Base-by-base conservation (phyloP, 2,113 vertebrate species). In the Amazona guildingii region DNA sequence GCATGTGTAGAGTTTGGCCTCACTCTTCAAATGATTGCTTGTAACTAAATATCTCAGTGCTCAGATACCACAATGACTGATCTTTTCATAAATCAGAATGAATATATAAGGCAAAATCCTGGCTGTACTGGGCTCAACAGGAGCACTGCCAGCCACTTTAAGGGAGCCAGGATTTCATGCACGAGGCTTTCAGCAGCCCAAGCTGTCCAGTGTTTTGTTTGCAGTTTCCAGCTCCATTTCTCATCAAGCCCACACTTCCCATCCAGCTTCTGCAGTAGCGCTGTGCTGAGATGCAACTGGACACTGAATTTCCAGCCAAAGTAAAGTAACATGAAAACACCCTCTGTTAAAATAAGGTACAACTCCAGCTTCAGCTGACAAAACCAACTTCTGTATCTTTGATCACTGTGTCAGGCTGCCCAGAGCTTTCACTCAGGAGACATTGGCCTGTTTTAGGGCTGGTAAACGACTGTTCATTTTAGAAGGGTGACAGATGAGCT, bases 1-100 rank as follows among this genome's bases (percentile, higher is more conserved):
- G 89, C 94, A 92, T 86, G 81, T 55, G 16, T 49, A 86, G 84
- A 80, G 86, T 86, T 91, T 97, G 97, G 97, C 96, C 96, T 96
- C 63, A 39, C 94, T 86, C 83, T 98, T 96, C 91, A 96, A 97
- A 95, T 96, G 89, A 97, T 94, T 97, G 97, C 97, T 97, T 85
- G 95, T 94, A 97, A 97, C 97, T 96, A 96, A 97, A 97, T 95
- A 97, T 95, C 92, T 98, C 94, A 73, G 94, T 76, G 95, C 95
- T 96, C 39, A 97, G 92, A 95, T 94, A 92, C 80, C 39, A 24
- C 0, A 0, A 92, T 49, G 80, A 88, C 61, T 70, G 74, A 90
- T 79, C 84, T 91, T 91, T 94, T 88, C 86, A 84, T 94, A 96
- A 95, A 96, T 94, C 83, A 96, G 73, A 90, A 83, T 83, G 95